Conservation (phyloP, 2,888 invertebrate genomes). For the Ectemnius lituratus region DNA sequence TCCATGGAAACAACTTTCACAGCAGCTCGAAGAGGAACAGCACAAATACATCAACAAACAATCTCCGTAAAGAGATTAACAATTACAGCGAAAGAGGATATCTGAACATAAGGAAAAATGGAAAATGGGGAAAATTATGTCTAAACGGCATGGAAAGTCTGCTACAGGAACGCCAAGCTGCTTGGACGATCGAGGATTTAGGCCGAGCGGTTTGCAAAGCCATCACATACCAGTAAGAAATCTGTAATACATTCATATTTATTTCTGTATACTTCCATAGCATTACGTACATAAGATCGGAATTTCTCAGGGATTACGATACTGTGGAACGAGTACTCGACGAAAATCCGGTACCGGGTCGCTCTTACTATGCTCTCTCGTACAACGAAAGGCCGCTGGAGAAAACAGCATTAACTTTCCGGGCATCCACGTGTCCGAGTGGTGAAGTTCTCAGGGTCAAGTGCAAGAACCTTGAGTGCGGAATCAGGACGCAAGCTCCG, state of each 20-base stretch:
- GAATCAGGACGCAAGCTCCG: conserved; percentile 83
- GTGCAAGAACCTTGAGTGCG: conserved; percentile 85
- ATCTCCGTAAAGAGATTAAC: conserved; percentile 66
- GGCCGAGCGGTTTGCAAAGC: conserved; percentile 88
- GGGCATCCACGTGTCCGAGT: conserved; percentile 82
- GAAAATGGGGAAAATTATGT: conserved; percentile 88
- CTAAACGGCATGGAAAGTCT: conserved; percentile 84
- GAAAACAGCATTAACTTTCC: conserved; percentile 84
- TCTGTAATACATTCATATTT: not conserved
- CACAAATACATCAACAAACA: conserved; percentile 21
- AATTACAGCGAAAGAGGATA: conserved; percentile 80
- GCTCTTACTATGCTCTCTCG: conserved; percentile 82
- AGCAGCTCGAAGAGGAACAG: conserved; percentile 45
- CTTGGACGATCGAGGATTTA: conserved; percentile 84
- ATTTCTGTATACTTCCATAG: not conserved
- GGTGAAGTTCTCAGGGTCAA: conserved; percentile 84
- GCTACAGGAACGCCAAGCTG: conserved; percentile 80
- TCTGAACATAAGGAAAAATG: conserved; percentile 86
- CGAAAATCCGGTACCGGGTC: conserved; percentile 58
- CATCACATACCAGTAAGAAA: conserved; percentile 86
- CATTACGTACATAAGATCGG: not conserved
- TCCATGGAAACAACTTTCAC: conserved; percentile 48
- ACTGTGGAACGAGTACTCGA: conserved; percentile 74
- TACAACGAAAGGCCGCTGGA: conserved; percentile 78
- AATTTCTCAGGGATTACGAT: conserved; percentile 74